Conservation (phyloP, 2,797 vertebrate species). For the Leptatherina wallacei region DNA sequence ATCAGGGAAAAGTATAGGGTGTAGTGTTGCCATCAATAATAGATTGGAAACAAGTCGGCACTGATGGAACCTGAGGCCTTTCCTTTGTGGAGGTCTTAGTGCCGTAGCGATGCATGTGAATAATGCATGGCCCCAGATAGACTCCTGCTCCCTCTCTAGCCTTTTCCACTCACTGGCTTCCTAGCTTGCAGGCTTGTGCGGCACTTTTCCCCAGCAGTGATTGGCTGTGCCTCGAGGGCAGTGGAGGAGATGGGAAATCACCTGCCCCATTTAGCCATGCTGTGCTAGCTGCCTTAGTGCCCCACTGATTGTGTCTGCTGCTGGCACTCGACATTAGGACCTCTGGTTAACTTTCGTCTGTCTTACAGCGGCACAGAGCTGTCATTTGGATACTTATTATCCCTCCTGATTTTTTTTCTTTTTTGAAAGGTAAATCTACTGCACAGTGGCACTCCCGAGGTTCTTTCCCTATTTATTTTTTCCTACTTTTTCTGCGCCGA, state of each 20-base stretch:
- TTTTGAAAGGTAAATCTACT: constrained; percentile 75
- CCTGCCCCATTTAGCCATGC: constrained; percentile 83
- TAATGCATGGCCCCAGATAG: constrained; percentile 83
- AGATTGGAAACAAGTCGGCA: constrained; percentile 83
- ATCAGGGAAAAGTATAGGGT: constrained; percentile 83
- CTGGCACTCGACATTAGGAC: constrained; percentile 76
- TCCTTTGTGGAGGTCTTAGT: constrained; percentile 80
- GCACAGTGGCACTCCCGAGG: constrained; percentile 67
- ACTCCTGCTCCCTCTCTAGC: constrained; percentile 69
- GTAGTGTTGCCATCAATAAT: constrained; percentile 86
- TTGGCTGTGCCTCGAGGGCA: constrained; percentile 80
- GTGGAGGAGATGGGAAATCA: constrained; percentile 83
- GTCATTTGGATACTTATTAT: constrained; percentile 79
- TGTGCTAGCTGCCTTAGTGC: constrained; percentile 73
- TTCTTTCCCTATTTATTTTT: constrained; percentile 50
- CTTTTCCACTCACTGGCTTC: constrained; percentile 68
- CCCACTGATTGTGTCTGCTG: constrained; percentile 76
- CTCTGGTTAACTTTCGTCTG: constrained; percentile 76
- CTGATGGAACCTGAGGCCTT: constrained; percentile 82
- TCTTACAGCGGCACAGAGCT: constrained; percentile 67
- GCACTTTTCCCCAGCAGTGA: constrained; percentile 76
- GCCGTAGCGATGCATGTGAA: constrained; percentile 80
- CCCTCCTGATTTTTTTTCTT: constrained; percentile 68
- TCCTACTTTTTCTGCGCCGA: constrained; percentile 52
- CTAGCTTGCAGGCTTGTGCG: constrained; percentile 66